Evolutionary conservation across 2,113 vertebrate species (phyloP).

Genomic region (Cathartes aura): DNA sequence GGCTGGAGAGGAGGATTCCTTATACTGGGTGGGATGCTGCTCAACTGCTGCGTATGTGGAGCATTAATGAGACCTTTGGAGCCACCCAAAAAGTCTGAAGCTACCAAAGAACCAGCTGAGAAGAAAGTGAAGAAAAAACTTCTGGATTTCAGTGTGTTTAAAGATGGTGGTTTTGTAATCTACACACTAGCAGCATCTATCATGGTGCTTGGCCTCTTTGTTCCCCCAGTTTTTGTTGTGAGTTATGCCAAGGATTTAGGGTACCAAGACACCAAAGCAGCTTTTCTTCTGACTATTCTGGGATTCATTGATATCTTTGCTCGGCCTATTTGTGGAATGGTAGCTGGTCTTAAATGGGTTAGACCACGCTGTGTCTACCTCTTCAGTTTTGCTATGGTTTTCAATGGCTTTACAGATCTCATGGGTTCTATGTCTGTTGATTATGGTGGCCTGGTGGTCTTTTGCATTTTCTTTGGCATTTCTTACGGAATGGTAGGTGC

Average conservation of each 20-base stretch:
- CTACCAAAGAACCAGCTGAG: neutral
- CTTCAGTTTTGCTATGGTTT: slow-evolving; percentile 94
- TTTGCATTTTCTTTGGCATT: slow-evolving; percentile 95
- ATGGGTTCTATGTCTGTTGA: slow-evolving; percentile 82
- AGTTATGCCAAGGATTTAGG: slow-evolving; percentile 93
- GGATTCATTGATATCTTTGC: slow-evolving; percentile 95
- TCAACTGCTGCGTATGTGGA: slow-evolving; percentile 94
- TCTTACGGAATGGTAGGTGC: slow-evolving; percentile 98
- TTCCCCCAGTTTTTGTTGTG: slow-evolving; percentile 94
- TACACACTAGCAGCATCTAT: slow-evolving; percentile 90
- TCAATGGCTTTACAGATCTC: slow-evolving; percentile 92
- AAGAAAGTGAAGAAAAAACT: slow-evolving; percentile 80
- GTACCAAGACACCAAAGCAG: slow-evolving; percentile 86
- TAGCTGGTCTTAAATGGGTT: slow-evolving; percentile 87
- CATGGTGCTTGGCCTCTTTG: slow-evolving; percentile 96
- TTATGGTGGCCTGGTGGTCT: slow-evolving; percentile 86
- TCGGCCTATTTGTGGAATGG: slow-evolving; percentile 86
- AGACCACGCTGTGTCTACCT: slow-evolving; percentile 92
- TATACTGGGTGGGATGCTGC: slow-evolving; percentile 89
- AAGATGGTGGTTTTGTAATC: slow-evolving; percentile 87
- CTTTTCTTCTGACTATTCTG: slow-evolving; percentile 90
- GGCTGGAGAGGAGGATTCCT: slow-evolving; percentile 96
- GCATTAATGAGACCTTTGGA: slow-evolving; percentile 91
- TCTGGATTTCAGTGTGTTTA: slow-evolving; percentile 91
- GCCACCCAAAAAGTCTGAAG: slow-evolving; percentile 54